Percentiles rank a stretch among this genome's conserved stretches.
phyloP scores from a whole-genome alignment of 1,140 invertebrate species.

The Drosophila nigrodunni region DNA sequence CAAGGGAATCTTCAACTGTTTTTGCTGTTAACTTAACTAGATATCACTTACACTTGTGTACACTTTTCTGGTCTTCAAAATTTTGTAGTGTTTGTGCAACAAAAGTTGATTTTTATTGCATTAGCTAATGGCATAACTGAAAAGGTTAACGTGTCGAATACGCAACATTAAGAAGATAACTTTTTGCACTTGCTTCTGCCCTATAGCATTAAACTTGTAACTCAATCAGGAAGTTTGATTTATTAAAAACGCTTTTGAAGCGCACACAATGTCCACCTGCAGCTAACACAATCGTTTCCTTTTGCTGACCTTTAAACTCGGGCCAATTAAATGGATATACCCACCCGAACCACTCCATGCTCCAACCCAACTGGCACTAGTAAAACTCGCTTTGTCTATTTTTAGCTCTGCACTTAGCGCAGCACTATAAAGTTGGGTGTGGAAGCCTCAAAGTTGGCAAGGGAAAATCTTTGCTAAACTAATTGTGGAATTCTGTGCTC shows the following conservation, averaged over 20 bases:
- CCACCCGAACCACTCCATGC: too few relatives aligned
- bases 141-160: constrained; percentile 1
- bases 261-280: neutral
- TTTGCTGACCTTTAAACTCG: constrained; percentile 6
- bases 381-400: neutral
- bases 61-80: too few relatives aligned
- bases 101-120: neutral
- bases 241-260: constrained; percentile 24
- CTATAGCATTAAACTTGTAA: constrained; percentile 1
- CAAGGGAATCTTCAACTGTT: too few relatives aligned
- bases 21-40: too few relatives aligned
- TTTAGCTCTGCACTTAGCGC: neutral
- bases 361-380: too few relatives aligned
- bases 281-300: neutral
- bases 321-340: neutral
- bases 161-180: neutral
- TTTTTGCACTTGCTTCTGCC: neutral
- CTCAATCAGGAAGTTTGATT: constrained; percentile 35
- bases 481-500: too few relatives aligned
- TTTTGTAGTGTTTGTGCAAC: too few relatives aligned
- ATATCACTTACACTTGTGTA: too few relatives aligned
- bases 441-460: too few relatives aligned
- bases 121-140: neutral
- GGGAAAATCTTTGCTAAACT: too few relatives aligned
- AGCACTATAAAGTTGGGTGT: neutral